A percentile compares a stretch with the other conserved stretches of the same genome.
Evolutionary conservation across 2,113 vertebrate genomes (phyloP).

Genomic region (Oncorhynchus keta): DNA sequence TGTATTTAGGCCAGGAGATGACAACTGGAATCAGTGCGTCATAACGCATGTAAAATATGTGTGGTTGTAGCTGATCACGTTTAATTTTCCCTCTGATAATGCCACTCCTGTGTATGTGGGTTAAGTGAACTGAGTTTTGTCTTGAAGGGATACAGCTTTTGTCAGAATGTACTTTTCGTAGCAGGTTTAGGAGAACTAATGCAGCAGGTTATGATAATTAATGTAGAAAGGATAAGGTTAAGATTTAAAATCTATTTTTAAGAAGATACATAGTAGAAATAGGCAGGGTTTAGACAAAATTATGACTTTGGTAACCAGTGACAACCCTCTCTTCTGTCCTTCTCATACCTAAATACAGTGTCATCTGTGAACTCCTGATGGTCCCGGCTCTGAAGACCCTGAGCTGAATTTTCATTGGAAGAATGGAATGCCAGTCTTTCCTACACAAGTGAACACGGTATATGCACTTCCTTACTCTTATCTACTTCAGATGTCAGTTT

Average conservation of each 20-base stretch:
- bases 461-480: slow-evolving; percentile 30
- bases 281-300: too few relatives aligned
- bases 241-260: too few relatives aligned
- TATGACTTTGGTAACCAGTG: background rate
- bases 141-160: too few relatives aligned
- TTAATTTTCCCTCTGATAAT: slow-evolving; percentile 55
- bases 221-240: too few relatives aligned
- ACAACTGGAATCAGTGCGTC: slow-evolving; percentile 70
- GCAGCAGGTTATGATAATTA: too few relatives aligned
- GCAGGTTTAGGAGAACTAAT: too few relatives aligned
- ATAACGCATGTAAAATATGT: slow-evolving; percentile 55
- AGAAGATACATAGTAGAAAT: too few relatives aligned
- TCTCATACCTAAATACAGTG: slow-evolving; percentile 16
- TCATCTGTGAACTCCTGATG: slow-evolving; percentile 41
- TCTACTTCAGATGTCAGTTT: background rate
- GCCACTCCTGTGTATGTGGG: slow-evolving; percentile 70
- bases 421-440: slow-evolving; percentile 63
- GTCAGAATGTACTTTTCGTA: too few relatives aligned
- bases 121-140: slow-evolving; percentile 34
- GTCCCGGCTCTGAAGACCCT: slow-evolving; percentile 38
- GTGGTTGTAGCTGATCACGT: slow-evolving; percentile 64
- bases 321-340: background rate
- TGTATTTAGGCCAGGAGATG: slow-evolving; percentile 57
- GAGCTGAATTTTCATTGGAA: slow-evolving; percentile 66
- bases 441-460: slow-evolving; percentile 69